Evolutionary conservation across 92 coral and sea anemone species (phyloP).

Genomic region (Epizoanthus fatuus): DNA sequence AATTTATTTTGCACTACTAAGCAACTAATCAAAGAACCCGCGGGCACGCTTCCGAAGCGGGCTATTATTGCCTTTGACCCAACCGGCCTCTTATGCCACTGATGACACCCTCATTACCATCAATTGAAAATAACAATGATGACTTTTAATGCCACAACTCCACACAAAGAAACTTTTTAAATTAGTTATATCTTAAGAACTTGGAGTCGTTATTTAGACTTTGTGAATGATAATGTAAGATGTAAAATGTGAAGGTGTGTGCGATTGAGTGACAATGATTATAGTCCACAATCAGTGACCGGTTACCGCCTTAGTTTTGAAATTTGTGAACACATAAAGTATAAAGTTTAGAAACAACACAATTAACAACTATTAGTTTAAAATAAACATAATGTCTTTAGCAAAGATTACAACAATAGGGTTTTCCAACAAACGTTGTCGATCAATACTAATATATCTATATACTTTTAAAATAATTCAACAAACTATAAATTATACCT

Average conservation of each 20-base stretch:
- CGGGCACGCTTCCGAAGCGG: neutral
- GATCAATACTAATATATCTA: too few species aligned
- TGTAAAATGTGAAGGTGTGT: too few species aligned
- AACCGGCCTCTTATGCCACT: constrained; percentile 4
- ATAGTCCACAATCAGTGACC: too few species aligned
- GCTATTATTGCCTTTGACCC: constrained; percentile 22
- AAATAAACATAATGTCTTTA: constrained; percentile 27
- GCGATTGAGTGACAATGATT: too few species aligned
- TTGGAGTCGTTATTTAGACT: neutral
- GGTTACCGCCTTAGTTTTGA: too few species aligned
- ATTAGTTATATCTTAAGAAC: too few species aligned
- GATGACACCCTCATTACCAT: constrained; percentile 11
- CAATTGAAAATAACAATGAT: constrained; percentile 16
- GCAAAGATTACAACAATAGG: constrained; percentile 9
- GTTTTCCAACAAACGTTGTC: neutral
- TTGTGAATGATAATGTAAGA: neutral
- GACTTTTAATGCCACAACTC: neutral
- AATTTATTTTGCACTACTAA: neutral
- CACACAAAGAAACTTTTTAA: constrained; percentile 8
- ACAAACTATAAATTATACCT: too few species aligned
- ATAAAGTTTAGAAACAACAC: constrained; percentile 1
- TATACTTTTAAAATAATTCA: too few species aligned
- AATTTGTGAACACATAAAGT: neutral
- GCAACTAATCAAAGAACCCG: constrained; percentile 13
- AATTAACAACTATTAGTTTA: constrained; percentile 24